Conservation (phyloP, 2,888 invertebrate genomes). For the Helicoverpa assulta region DNA sequence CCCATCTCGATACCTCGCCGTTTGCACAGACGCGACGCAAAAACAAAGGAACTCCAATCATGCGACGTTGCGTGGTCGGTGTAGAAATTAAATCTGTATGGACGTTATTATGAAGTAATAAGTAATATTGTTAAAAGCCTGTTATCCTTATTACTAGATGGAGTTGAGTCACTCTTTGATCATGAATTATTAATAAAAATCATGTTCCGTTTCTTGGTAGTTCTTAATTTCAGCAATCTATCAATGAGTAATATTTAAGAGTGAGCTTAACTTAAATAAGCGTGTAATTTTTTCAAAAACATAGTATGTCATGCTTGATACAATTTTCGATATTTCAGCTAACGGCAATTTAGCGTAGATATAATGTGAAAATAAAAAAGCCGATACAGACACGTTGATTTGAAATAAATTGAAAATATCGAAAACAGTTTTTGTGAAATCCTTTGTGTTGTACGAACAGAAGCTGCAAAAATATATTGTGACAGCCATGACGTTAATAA, state of each 20-base stretch:
- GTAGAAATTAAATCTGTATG: conserved; percentile 1
- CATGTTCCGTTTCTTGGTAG: no score
- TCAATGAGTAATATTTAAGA: no score
- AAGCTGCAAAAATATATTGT: neutral
- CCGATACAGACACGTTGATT: neutral
- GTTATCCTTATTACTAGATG: no score
- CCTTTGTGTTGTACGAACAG: neutral
- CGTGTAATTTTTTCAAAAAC: no score
- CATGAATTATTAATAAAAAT: no score
- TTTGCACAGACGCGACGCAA: conserved; percentile 11
- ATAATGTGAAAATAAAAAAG: neutral
- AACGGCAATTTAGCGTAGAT: neutral
- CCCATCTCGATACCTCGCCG: conserved; percentile 35
- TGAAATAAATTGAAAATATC: conserved; percentile 5
- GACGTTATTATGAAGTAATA: neutral
- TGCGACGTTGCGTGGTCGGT: conserved; percentile 5
- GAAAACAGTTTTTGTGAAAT: neutral
- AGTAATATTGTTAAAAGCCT: neutral
- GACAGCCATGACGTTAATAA: neutral
- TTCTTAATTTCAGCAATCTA: no score
- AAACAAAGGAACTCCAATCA: conserved; percentile 45
- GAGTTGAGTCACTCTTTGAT: no score
- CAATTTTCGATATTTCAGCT: no score
- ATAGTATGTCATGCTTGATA: no score
- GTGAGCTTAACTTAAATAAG: no score